Evolutionary conservation across 2,113 vertebrate genomes (phyloP).

Genomic region (Ciconia maguari): DNA sequence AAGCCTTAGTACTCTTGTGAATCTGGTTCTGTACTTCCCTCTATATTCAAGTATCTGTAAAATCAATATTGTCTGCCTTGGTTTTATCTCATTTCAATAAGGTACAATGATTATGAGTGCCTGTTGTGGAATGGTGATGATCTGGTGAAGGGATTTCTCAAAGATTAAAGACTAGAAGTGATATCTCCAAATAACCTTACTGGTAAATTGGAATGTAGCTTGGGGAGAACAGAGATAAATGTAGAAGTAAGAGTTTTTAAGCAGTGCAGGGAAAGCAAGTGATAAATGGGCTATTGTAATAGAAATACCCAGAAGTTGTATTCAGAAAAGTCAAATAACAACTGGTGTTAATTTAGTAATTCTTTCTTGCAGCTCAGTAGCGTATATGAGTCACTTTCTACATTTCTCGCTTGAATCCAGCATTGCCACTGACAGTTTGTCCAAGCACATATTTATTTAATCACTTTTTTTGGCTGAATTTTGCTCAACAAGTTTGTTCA

Average conservation of each 20-base stretch:
- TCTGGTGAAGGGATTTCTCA: neutral
- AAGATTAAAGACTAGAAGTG: neutral
- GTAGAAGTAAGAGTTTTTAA: neutral
- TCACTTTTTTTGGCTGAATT: neutral
- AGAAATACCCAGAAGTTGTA: neutral
- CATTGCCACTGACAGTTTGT: neutral
- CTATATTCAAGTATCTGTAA: neutral
- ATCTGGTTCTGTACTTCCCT: neutral
- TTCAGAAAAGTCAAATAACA: neutral
- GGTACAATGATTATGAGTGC: neutral
- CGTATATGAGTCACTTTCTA: neutral
- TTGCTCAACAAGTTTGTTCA: neutral
- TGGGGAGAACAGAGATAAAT: neutral
- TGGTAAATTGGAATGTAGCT: neutral
- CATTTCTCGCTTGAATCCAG: neutral
- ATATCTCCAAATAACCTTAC: neutral
- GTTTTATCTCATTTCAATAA: neutral
- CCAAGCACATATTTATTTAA: neutral
- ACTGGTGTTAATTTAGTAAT: neutral
- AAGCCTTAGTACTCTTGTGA: neutral
- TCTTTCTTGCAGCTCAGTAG: neutral
- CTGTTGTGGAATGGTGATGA: neutral
- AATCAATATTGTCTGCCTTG: neutral
- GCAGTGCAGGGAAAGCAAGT: neutral
- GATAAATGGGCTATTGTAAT: neutral